These are phyloP conservation scores for Nebria ingens DNA, from an alignment of 1,140 invertebrate species.

Conservation along the genomic window DNA sequence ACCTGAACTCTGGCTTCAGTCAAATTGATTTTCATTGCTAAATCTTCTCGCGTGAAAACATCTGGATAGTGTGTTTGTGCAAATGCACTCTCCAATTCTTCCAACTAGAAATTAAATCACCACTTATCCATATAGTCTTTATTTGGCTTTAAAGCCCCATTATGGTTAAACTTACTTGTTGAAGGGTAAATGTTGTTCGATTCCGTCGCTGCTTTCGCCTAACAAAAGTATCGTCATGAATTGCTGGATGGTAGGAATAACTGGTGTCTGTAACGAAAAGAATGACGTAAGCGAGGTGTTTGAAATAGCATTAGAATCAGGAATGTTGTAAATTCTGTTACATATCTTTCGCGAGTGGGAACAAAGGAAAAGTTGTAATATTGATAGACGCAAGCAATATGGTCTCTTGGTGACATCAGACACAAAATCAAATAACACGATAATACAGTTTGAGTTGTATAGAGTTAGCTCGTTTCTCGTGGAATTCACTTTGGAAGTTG, in stretches of 20 bases:
- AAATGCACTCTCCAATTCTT: slow-evolving; percentile 95
- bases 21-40: slow-evolving; percentile 97
- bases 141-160: no score
- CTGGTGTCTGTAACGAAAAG: slow-evolving; percentile 62
- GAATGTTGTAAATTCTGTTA: no score
- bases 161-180: slow-evolving; percentile 57
- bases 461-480: slow-evolving; percentile 6
- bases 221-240: slow-evolving; percentile 94
- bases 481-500: slow-evolving; percentile 5
- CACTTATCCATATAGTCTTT: slow-evolving; percentile 1
- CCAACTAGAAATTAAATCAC: slow-evolving; percentile 50
- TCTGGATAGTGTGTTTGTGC: slow-evolving; percentile 97
- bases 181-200: slow-evolving; percentile 91
- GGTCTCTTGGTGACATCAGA: slow-evolving; percentile 4
- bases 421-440: slow-evolving; percentile 1
- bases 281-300: no score
- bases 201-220: slow-evolving; percentile 90
- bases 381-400: no score
- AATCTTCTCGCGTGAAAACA: slow-evolving; percentile 92
- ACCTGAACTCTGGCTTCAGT: slow-evolving; percentile 97
- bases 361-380: no score
- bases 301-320: no score
- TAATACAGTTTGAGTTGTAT: slow-evolving; percentile 9
- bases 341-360: no score
- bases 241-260: slow-evolving; percentile 84